phyloP scores from a whole-genome alignment of 1,140 invertebrate species.

The Scaptomyza graminum region DNA sequence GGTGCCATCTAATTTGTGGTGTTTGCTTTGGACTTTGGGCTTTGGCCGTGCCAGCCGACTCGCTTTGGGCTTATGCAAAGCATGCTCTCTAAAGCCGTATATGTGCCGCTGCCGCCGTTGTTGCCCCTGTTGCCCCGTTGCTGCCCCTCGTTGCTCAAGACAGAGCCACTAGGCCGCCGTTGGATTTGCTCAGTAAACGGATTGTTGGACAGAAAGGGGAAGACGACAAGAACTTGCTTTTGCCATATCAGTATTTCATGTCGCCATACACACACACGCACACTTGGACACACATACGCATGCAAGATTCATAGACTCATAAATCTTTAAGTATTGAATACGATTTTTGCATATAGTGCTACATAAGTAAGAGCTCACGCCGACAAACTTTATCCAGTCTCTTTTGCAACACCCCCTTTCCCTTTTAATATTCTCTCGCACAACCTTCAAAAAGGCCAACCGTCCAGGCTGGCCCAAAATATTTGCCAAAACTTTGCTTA shows the following conservation, averaged over 20 bases:
- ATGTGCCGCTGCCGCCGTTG: slow-evolving; percentile 34
- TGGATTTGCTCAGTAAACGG: slow-evolving; percentile 24
- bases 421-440: no score
- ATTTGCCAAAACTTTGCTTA: slow-evolving; percentile 71
- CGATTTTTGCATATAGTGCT: slow-evolving; percentile 74
- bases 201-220: slow-evolving; percentile 1
- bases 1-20: slow-evolving; percentile 75
- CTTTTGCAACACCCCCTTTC: neutral
- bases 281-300: slow-evolving; percentile 37
- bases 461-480: slow-evolving; percentile 26
- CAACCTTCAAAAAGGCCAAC: slow-evolving; percentile 14
- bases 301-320: slow-evolving; percentile 81
- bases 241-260: slow-evolving; percentile 67
- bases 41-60: slow-evolving; percentile 32
- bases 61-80: slow-evolving; percentile 62
- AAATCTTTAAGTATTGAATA: slow-evolving; percentile 82
- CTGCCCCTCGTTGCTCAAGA: neutral
- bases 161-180: slow-evolving; percentile 33
- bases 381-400: slow-evolving; percentile 72
- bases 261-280: slow-evolving; percentile 38
- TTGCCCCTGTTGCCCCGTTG: no score
- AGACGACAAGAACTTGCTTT: neutral
- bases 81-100: slow-evolving; percentile 49
- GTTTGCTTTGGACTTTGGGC: slow-evolving; percentile 72
- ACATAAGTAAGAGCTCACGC: slow-evolving; percentile 70